These are phyloP conservation scores for Trichopoda pennipes DNA, from an alignment of 2,888 invertebrate species.

Conservation along the genomic window DNA sequence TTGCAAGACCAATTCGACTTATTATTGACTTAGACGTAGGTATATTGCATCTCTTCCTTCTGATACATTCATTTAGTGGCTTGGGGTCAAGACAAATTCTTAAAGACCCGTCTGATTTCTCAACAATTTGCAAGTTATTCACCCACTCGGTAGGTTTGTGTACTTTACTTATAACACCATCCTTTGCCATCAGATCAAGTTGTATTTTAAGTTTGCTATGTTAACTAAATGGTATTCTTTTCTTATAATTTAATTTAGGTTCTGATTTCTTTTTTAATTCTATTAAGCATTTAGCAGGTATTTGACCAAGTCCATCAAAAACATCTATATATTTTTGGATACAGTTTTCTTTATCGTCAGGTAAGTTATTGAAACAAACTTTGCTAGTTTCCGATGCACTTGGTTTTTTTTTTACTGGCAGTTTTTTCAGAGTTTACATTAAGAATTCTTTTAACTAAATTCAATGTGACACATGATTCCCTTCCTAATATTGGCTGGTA, in stretches of 20 bases:
- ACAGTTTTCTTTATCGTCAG: too few species aligned
- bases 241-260: too few species aligned
- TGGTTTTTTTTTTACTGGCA: neutral
- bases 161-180: slow-evolving; percentile 17
- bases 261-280: too few species aligned
- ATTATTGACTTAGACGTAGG: slow-evolving; percentile 15
- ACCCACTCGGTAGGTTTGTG: neutral
- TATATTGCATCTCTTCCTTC: neutral
- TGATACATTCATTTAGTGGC: neutral
- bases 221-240: too few species aligned
- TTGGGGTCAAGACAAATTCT: slow-evolving; percentile 13
- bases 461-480: neutral
- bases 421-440: neutral
- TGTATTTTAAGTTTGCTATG: too few species aligned
- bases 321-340: too few species aligned
- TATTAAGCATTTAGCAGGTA: neutral
- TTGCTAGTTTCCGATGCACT: too few species aligned
- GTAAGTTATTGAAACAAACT: too few species aligned
- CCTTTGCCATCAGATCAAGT: too few species aligned
- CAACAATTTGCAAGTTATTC: slow-evolving; percentile 2
- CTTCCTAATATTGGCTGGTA: slow-evolving; percentile 25
- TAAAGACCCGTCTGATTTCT: slow-evolving; percentile 1
- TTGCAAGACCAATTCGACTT: neutral
- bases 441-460: neutral
- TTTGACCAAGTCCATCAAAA: slow-evolving; percentile 1